Percentiles rank a stretch among this genome's conserved stretches.
These are phyloP conservation scores for Calonectris borealis DNA, from an alignment of 2,113 vertebrate genomes.

Conservation along the genomic window DNA sequence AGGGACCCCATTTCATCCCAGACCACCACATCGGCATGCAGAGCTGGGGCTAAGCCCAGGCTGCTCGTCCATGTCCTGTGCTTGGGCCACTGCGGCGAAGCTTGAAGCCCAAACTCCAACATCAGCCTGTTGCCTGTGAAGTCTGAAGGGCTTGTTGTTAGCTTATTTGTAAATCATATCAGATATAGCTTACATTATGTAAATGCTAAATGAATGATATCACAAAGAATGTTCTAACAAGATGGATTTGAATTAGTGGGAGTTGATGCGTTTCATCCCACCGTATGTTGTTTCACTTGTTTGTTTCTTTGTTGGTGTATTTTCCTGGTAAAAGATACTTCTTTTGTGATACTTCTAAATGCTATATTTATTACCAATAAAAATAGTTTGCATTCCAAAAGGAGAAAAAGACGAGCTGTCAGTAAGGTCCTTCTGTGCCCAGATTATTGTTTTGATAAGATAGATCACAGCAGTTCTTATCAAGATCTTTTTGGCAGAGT, in stretches of 20 bases:
- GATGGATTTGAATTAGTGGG: background rate
- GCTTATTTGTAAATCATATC: background rate
- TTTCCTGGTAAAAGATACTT: background rate
- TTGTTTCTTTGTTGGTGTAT: background rate
- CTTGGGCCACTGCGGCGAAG: background rate
- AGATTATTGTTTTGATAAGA: background rate
- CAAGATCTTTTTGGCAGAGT: background rate
- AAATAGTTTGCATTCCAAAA: background rate
- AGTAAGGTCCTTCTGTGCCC: background rate
- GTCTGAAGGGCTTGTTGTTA: background rate
- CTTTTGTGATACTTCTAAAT: background rate
- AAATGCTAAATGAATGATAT: background rate
- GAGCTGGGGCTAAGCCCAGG: background rate
- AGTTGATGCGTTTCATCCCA: background rate
- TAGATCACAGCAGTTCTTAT: background rate
- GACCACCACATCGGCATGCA: background rate
- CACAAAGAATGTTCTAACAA: background rate
- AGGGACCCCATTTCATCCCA: background rate
- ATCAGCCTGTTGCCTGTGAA: background rate
- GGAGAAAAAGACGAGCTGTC: background rate
- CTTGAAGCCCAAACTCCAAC: background rate
- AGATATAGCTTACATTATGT: background rate
- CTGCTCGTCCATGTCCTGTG: background rate
- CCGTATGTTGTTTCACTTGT: background rate
- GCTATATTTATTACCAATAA: background rate